These are phyloP conservation scores for Epirrhoe alternata DNA, from an alignment of 2,888 invertebrate genomes.

Conservation along the genomic window DNA sequence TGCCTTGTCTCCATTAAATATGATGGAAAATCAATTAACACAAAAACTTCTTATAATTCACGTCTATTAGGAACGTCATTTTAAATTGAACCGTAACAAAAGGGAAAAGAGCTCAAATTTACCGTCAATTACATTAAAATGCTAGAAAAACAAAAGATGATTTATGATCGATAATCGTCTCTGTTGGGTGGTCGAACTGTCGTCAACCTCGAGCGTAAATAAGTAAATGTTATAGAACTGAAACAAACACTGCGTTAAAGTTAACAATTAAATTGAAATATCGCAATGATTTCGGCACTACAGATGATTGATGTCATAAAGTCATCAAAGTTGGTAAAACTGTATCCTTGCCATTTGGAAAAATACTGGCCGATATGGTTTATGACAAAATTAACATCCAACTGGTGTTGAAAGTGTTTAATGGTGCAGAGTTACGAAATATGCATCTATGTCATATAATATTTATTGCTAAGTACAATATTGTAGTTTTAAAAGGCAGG, in stretches of 20 bases:
- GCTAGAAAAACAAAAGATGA: constrained; percentile 36
- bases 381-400: constrained; percentile 1
- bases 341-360: constrained; percentile 26
- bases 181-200: constrained; percentile 41
- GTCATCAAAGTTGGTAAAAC: constrained; percentile 24
- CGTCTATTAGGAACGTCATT: constrained; percentile 29
- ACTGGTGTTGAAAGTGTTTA: not conserved
- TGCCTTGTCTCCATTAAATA: constrained; percentile 24
- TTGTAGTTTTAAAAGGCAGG: too few species aligned
- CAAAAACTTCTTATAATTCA: constrained; percentile 24
- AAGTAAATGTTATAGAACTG: constrained; percentile 9
- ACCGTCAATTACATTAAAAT: not conserved
- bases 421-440: not conserved
- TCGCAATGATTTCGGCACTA: constrained; percentile 29
- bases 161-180: constrained; percentile 42
- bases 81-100: constrained; percentile 31
- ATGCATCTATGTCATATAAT: not conserved
- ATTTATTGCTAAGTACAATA: too few species aligned
- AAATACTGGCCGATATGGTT: not conserved
- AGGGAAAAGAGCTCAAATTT: constrained; percentile 31
- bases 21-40: constrained; percentile 25
- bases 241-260: not conserved
- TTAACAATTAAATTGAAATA: not conserved
- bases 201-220: constrained; percentile 18
- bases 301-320: constrained; percentile 27